Percentiles rank a stretch among this genome's conserved stretches.
phyloP scores from a whole-genome alignment of 2,888 invertebrate species.

The Candidula unifasciata region DNA sequence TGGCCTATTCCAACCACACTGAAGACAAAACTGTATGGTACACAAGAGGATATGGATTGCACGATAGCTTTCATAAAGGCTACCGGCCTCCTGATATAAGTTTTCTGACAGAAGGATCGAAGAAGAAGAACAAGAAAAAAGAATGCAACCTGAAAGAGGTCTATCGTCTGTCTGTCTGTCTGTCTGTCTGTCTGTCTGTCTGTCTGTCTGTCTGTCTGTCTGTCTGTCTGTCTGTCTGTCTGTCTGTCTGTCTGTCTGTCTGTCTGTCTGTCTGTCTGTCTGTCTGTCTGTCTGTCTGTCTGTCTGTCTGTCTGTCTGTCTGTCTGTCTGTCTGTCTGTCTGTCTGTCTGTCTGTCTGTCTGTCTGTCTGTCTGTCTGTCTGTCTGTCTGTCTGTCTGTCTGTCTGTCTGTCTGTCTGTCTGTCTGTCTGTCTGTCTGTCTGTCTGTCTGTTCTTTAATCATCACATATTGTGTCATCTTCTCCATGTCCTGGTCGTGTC shows the following conservation, averaged over 20 bases:
- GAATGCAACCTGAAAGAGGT: too few relatives aligned
- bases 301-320: background rate
- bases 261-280: background rate
- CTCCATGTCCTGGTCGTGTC: too few relatives aligned
- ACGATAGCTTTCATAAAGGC: too few relatives aligned
- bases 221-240: background rate
- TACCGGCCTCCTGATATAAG: too few relatives aligned
- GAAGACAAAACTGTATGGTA: too few relatives aligned
- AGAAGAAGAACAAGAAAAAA: too few relatives aligned
- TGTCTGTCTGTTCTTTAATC: slow-evolving; percentile 23
- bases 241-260: background rate
- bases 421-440: slow-evolving; percentile 24
- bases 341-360: background rate
- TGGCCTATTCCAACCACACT: too few relatives aligned
- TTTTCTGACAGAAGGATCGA: too few relatives aligned
- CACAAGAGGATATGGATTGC: too few relatives aligned
- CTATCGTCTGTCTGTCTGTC: slow-evolving; percentile 1
- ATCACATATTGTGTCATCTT: too few relatives aligned
- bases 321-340: background rate
- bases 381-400: background rate
- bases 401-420: slow-evolving; percentile 21
- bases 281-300: background rate
- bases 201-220: background rate
- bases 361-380: background rate
- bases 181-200: slow-evolving; percentile 18